Conservation (phyloP, 2,797 vertebrate species). For the Lateolabrax maculatus region DNA sequence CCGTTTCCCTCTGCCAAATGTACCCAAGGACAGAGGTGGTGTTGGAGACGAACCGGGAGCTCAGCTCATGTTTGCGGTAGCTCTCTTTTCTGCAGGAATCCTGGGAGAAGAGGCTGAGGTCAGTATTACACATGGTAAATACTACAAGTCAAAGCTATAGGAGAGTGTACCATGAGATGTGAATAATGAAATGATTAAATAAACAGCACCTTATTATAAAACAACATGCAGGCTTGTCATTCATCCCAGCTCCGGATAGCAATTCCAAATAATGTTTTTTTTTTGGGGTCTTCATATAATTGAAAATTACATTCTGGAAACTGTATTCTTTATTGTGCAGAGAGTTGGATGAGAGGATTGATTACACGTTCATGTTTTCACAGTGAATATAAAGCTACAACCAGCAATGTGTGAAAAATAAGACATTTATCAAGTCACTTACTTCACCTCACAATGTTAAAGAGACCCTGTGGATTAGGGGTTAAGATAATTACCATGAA, state of each 20-base stretch:
- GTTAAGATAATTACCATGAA: too few relatives aligned
- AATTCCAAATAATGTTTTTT: background rate
- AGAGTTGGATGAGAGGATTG: background rate
- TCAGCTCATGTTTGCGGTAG: constrained; percentile 9
- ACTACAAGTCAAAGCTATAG: constrained; percentile 62
- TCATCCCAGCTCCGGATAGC: background rate
- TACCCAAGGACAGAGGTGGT: constrained; percentile 41
- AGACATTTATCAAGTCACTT: too few relatives aligned
- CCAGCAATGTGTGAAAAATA: too few relatives aligned
- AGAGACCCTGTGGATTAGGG: too few relatives aligned
- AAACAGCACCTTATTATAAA: constrained; percentile 85
- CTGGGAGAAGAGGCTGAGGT: constrained; percentile 63
- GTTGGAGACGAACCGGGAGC: constrained; percentile 6
- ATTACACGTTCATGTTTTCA: too few relatives aligned
- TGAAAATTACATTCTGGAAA: too few relatives aligned
- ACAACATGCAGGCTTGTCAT: constrained; percentile 43
- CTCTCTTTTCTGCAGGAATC: constrained; percentile 53
- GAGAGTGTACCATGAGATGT: constrained; percentile 76
- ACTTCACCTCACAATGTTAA: too few relatives aligned
- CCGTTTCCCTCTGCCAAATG: background rate
- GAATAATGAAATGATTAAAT: constrained; percentile 81
- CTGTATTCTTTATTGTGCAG: too few relatives aligned
- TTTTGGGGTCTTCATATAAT: background rate
- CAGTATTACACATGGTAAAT: constrained; percentile 77
- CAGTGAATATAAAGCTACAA: too few relatives aligned